Evolutionary conservation across 2,797 vertebrate species (phyloP), one percentile per base, ranked within the genome.

Genomic region (Cetoscarus ocellatus): DNA sequence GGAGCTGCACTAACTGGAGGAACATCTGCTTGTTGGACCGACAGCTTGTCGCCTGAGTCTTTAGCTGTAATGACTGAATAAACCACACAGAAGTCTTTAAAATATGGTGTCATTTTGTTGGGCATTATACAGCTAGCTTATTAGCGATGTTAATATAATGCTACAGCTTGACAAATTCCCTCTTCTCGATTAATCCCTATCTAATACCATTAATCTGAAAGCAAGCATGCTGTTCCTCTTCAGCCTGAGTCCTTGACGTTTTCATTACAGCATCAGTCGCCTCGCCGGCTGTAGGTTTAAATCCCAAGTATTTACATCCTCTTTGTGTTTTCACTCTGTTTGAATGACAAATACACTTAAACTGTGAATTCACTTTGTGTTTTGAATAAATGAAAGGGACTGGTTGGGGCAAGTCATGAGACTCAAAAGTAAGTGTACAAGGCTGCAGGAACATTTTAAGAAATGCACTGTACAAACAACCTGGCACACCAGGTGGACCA

Each of bases 181-280:
- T 86, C 72, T 80, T 88, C 76, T 18, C 57, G 73, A 91, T 83
- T 80, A 90, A 92, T 91, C 84, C 80, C 77, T 7, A 77, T 82
- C 82, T 90, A 91, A 92, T 88, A 61, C 81, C 82, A 84, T 87
- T 88, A 88, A 90, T 90, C 88, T 85, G 81, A 91, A 66, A 83
- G 84, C 82, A 82, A 88, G 73, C 86, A 67, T 77, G 70, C 70
- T 58, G 79, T 62, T 90, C 67, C 80, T 86, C 83, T 79, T 67
- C 77, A 84, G 69, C 70, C 77, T 52, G 61, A 86, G 49, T 73
- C 62, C 70, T 80, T 78, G 78, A 89, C 53, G 69, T 80, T 92
- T 88, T 82, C 75, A 88, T 87, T 81, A 80, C 72, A 61, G 78
- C 45, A 72, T 79, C 71, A 75, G 70, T 77, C 84, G 78, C 81